Conservation (phyloP, 2,888 invertebrate genomes). For the Hecatera dysodea region DNA sequence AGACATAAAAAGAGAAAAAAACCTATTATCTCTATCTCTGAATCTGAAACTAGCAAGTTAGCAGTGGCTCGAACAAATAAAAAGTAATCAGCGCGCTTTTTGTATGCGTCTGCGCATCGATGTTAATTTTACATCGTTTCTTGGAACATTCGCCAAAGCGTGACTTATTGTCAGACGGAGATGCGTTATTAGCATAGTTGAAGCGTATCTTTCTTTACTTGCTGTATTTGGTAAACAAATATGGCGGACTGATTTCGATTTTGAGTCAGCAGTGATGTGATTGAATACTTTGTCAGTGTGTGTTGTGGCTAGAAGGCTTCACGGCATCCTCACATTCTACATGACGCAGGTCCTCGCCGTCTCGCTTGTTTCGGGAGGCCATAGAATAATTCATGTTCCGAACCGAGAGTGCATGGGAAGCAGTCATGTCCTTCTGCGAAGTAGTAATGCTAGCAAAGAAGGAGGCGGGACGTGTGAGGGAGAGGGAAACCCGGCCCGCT, state of each 20-base stretch:
- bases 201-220: conserved; percentile 6
- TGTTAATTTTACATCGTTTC: conserved; percentile 56
- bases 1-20: conserved; percentile 29
- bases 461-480: too few relatives aligned
- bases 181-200: conserved; percentile 49
- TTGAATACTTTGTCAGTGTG: too few relatives aligned
- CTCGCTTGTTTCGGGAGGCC: too few relatives aligned
- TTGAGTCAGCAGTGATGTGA: background rate
- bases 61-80: conserved; percentile 43
- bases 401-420: too few relatives aligned
- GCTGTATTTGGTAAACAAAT: conserved; percentile 17
- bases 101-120: conserved; percentile 68
- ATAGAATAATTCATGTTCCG: too few relatives aligned
- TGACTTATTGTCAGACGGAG: conserved; percentile 55
- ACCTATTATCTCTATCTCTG: conserved; percentile 47
- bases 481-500: too few relatives aligned
- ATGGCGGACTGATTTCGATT: conserved; percentile 1
- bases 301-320: too few relatives aligned
- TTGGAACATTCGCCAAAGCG: conserved; percentile 53
- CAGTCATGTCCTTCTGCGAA: too few relatives aligned
- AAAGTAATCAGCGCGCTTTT: conserved; percentile 72
- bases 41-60: conserved; percentile 47
- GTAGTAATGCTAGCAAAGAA: too few relatives aligned
- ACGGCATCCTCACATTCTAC: too few relatives aligned
- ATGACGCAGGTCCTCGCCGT: too few relatives aligned